phyloP scores from a whole-genome alignment of 1,140 invertebrate species.

The Delia radicum region DNA sequence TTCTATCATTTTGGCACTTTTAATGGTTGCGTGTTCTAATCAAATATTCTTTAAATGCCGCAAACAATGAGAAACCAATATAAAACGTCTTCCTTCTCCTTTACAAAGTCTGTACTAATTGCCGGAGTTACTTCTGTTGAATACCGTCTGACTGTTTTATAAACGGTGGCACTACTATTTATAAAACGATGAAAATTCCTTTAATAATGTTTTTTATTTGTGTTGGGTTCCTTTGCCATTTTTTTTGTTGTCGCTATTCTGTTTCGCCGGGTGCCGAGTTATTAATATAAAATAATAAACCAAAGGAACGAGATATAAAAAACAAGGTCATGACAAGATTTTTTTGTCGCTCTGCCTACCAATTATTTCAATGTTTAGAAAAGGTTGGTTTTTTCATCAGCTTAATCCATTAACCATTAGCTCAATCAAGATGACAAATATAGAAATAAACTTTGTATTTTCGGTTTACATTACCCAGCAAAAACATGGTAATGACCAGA shows the following conservation, averaged over 20 bases:
- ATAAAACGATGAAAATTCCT: background rate
- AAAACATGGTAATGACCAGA: too few species aligned
- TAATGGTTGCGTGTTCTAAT: background rate
- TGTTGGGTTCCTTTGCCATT: background rate
- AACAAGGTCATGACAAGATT: background rate
- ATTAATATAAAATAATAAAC: background rate
- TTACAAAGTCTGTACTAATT: background rate
- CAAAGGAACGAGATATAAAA: background rate
- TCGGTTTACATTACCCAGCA: too few species aligned
- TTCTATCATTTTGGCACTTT: background rate
- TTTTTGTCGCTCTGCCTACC: background rate
- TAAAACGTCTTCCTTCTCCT: too few species aligned
- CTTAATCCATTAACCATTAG: too few species aligned
- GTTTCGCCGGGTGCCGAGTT: background rate
- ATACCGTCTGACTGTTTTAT: background rate
- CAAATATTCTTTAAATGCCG: background rate
- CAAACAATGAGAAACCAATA: too few species aligned
- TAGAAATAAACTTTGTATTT: too few species aligned
- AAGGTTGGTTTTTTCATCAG: too few species aligned
- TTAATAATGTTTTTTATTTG: background rate
- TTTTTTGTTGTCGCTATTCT: background rate
- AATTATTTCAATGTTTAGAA: too few species aligned
- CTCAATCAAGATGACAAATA: too few species aligned
- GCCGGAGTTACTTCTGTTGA: background rate
- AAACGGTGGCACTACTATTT: background rate